phyloP scores from a whole-genome alignment of 2,888 invertebrate species.

The Antitype chi region DNA sequence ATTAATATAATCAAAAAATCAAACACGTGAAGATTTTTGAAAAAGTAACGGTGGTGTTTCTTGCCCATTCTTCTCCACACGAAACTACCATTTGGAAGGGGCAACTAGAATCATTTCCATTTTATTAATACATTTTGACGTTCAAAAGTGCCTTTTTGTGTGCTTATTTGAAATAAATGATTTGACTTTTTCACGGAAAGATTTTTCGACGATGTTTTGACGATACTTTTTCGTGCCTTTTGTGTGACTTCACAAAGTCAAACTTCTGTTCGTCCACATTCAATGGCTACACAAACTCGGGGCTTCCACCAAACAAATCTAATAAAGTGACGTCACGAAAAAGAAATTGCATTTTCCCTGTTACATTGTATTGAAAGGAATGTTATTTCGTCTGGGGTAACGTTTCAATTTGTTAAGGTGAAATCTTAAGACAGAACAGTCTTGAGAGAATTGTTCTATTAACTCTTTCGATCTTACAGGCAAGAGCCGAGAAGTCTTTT shows the following conservation, averaged over 20 bases:
- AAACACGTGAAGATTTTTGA: too few species aligned
- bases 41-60: too few species aligned
- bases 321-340: slow-evolving; percentile 67
- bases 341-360: slow-evolving; percentile 64
- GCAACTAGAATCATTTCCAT: too few species aligned
- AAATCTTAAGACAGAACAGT: slow-evolving; percentile 34
- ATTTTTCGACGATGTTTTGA: too few species aligned
- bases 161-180: too few species aligned
- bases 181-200: too few species aligned
- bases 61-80: too few species aligned
- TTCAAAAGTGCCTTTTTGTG: too few species aligned
- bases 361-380: slow-evolving; percentile 61
- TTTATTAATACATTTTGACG: too few species aligned
- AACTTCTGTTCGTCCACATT: slow-evolving; percentile 3
- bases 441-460: slow-evolving; percentile 19
- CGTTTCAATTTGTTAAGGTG: slow-evolving; percentile 63
- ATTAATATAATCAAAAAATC: too few species aligned
- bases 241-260: not conserved
- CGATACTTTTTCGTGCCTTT: not conserved
- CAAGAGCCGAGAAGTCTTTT: not conserved
- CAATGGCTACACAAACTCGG: slow-evolving; percentile 18
- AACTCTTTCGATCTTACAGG: slow-evolving; percentile 11
- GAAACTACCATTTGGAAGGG: too few species aligned
- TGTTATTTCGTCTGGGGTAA: slow-evolving; percentile 59
- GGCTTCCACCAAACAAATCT: slow-evolving; percentile 66